Evolutionary conservation across 2,113 vertebrate species (phyloP).

Genomic region (Pseudorhombus dupliciocellatus): DNA sequence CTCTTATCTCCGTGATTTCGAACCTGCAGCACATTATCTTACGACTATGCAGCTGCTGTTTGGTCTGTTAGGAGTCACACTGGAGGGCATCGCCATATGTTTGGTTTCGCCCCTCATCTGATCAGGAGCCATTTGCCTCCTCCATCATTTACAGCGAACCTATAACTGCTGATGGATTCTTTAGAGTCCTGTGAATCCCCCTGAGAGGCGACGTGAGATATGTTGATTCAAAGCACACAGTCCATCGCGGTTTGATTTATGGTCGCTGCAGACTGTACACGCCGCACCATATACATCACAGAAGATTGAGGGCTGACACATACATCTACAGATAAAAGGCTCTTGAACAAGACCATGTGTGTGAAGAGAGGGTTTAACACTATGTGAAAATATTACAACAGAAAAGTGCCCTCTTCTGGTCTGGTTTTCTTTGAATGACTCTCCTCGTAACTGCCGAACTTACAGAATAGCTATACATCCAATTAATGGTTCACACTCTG

Average conservation of each 20-base stretch:
- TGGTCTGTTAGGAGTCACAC: neutral
- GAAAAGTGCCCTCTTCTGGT: slow-evolving; percentile 8
- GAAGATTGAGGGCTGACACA: slow-evolving; percentile 13
- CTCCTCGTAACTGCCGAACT: neutral
- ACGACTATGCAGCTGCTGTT: slow-evolving; percentile 4
- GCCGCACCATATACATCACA: neutral
- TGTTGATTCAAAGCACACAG: slow-evolving; percentile 34
- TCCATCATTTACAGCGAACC: slow-evolving; percentile 48
- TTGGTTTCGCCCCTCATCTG: slow-evolving; percentile 30
- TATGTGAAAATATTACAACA: neutral
- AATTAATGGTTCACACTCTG: slow-evolving; percentile 30
- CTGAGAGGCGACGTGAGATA: slow-evolving; percentile 39
- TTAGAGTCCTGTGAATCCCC: slow-evolving; percentile 15
- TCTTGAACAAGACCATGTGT: neutral
- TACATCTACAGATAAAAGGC: slow-evolving; percentile 16
- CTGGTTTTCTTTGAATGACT: neutral
- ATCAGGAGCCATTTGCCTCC: slow-evolving; percentile 45
- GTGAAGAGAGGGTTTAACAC: neutral
- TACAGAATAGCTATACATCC: slow-evolving; percentile 5
- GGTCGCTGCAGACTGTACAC: slow-evolving; percentile 13
- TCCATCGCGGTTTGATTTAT: slow-evolving; percentile 50
- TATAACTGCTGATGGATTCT: slow-evolving; percentile 49
- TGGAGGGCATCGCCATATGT: slow-evolving; percentile 9
- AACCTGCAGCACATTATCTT: neutral
- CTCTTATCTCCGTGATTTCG: neutral